Evolutionary conservation across 2,888 invertebrate species (phyloP), one percentile per base, ranked within the genome.

Genomic region (Phoronis australis): DNA sequence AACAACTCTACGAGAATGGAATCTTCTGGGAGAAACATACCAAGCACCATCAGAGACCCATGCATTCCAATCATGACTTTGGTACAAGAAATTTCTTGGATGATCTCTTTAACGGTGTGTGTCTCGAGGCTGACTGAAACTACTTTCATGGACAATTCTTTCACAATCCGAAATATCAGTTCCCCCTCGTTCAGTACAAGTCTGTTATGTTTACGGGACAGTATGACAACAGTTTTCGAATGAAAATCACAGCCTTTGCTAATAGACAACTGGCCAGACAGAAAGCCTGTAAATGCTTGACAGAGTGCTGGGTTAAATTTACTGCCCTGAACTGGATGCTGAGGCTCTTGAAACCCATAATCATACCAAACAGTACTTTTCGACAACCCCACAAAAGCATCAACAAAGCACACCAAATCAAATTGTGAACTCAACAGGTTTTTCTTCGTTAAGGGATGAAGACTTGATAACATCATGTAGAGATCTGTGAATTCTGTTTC

Each of bases 1-100:
- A 80, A 81, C n/a, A 81, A 51, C 64, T 81, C 81, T n/a, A 81
- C 56, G 2, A 80, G 55, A 41, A 69, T 52, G 26, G 76, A 64
- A 23, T 69, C 66, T 12, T 71, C 65, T 39, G 65, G 66, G 18
- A 80, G 54, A 60, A 80, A 80, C 48, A 79, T 54, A 12, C 76
- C 63, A 2, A 80, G 58, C 42, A 73, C 66, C 54, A 80, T 61
- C 26, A 75, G 69, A 3, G 80, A 78, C 6, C 81, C 80, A 63
- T 79, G 78, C 74, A 78, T 75, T 2, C 77, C 77, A 15, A 79
- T 64, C 1, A 78, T 53, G 12, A 76, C 62, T 22, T 45, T 54
- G 3, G 72, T 60, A 47, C 54, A 50, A 23, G 60, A 56, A 2
- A 73, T 52, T 31, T 59, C 48, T 3, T 55, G 45, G 18, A 74